These are phyloP conservation scores for Caenorhabditis panamensis DNA, from an alignment of 2,888 invertebrate species.

Conservation along the genomic window DNA sequence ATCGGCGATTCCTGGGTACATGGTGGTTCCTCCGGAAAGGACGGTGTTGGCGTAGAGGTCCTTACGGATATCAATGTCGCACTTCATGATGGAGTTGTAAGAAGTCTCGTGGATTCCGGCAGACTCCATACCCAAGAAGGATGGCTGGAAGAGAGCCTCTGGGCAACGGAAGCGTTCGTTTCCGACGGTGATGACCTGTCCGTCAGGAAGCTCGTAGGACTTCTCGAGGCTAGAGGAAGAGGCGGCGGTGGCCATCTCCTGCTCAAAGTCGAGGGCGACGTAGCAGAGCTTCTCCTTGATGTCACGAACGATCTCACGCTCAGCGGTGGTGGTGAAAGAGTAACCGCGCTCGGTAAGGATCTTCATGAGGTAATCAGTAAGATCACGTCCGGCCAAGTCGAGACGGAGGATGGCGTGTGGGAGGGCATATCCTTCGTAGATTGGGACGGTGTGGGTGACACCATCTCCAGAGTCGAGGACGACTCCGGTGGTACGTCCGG, in stretches of 20 bases:
- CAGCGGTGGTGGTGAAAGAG: constrained; percentile 81
- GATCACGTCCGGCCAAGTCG: constrained; percentile 83
- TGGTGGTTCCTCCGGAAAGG: constrained; percentile 85
- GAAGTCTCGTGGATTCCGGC: constrained; percentile 85
- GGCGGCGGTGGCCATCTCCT: constrained; percentile 92
- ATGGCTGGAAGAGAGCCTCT: constrained; percentile 86
- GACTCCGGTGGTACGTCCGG: constrained; percentile 82
- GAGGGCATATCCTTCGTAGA: constrained; percentile 87
- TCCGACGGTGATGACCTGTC: constrained; percentile 85
- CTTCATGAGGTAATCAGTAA: constrained; percentile 84
- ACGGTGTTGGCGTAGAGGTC: constrained; percentile 88
- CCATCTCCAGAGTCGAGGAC: constrained; percentile 94
- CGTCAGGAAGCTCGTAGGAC: constrained; percentile 91
- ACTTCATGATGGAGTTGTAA: constrained; percentile 94
- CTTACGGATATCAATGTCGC: constrained; percentile 93
- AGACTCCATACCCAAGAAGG: constrained; percentile 86
- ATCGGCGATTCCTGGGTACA: constrained; percentile 97
- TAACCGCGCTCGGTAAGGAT: constrained; percentile 83
- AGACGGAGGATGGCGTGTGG: constrained; percentile 83
- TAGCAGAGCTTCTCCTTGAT: constrained; percentile 96
- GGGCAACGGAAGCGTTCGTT: constrained; percentile 90
- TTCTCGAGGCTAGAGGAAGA: constrained; percentile 92
- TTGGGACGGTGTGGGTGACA: constrained; percentile 88
- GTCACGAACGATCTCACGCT: constrained; percentile 93
- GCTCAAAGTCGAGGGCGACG: constrained; percentile 97